phyloP scores from a whole-genome alignment of 2,113 vertebrate genomes.

The Oreochromis tanganicae region DNA sequence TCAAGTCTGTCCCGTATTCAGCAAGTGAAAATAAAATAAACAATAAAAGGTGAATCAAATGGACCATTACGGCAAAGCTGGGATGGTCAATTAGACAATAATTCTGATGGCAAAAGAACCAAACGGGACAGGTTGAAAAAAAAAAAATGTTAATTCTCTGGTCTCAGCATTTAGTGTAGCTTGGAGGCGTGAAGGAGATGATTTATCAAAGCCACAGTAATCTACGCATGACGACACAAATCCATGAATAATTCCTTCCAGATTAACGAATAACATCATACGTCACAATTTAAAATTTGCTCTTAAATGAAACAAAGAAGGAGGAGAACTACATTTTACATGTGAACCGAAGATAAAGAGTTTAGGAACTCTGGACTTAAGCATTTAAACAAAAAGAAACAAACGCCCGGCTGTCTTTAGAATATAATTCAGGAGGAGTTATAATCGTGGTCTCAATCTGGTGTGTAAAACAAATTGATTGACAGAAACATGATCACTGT shows the following conservation, averaged over 20 bases:
- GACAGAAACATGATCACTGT: background rate
- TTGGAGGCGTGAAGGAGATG: background rate
- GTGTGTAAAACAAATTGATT: background rate
- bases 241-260: background rate
- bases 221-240: fast-evolving
- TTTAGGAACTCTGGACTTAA: background rate
- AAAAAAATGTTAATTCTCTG: background rate
- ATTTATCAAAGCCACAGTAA: background rate
- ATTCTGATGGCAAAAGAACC: too few relatives aligned
- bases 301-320: background rate
- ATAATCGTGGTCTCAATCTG: background rate
- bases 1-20: too few relatives aligned
- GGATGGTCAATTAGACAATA: too few relatives aligned
- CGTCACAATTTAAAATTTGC: background rate
- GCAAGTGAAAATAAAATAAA: too few relatives aligned
- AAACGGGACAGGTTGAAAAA: too few relatives aligned
- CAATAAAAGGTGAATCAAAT: too few relatives aligned
- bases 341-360: background rate
- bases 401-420: background rate
- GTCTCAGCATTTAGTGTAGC: background rate
- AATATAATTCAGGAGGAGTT: background rate
- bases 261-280: background rate
- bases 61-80: too few relatives aligned
- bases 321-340: background rate
- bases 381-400: fast-evolving